Base-by-base conservation (phyloP, 2,797 vertebrate species). In the Gadopsis bispinosus region DNA sequence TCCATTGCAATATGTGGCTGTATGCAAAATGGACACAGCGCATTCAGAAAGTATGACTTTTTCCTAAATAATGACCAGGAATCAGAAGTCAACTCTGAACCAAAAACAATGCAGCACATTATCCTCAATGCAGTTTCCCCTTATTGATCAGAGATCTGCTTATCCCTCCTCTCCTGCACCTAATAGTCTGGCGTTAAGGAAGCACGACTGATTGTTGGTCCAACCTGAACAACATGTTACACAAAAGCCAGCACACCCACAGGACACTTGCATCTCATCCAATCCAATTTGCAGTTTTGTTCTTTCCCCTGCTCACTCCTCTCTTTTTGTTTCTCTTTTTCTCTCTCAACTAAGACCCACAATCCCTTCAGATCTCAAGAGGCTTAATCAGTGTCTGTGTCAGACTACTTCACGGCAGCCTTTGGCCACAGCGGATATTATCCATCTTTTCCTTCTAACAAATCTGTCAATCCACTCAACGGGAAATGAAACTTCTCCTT, bases 311-410 rank as follows among this genome's bases (percentile, higher is more conserved):
- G 63, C 80, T 84, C 77, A 64, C 67, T 84, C 73, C 65, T 81
- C 62, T 86, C 83, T 77, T 83, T 84, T 83, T 86, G 59, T 91
- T 88, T 89, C 76, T 81, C 76, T 70, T 80, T 82, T 79, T 83
- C 81, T 89, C 84, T 85, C 89, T 76, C 87, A 90, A 88, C 93
- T 94, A 93, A 93, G 87, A 92, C 91, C 89, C 86, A 80, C 92
- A 94, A 94, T 95, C 93, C 92, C 88, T 68, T 94, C 80, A 94
- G 93, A 93, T 95, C 94, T 95, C 93, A 87, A 93, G 94, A 93
- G 94, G 93, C 93, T 94, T 95, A 95, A 95, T 95, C 93, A 95
- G 93, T 93, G 93, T 93, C 91, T 93, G 93, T 95, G 94, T 94
- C 92, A 93, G 93, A 90, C 92, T 93, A 90, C 91, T 94, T 93